Evolutionary conservation across 2,888 invertebrate genomes (phyloP), one percentile per base, ranked within the genome.

Genomic region (Sphaerophoria taeniata): DNA sequence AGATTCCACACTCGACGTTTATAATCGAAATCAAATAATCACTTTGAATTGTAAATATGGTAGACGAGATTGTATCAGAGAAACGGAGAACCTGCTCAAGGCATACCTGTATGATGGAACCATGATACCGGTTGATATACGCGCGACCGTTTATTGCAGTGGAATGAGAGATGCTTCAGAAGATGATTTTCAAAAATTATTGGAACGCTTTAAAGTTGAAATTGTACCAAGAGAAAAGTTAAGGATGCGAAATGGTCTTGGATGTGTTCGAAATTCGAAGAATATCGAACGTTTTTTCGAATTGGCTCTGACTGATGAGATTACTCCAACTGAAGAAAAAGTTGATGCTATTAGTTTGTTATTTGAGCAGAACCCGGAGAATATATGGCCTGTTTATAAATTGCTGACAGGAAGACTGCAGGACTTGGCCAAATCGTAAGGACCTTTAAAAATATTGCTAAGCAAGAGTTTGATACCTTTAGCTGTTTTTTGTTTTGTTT

Each of bases 121-220:
- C 5, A 89, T 94, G 36, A 93, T 95, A 75, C 92, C 94, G 31
- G 93, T 93, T 6, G 95, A 97, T 89, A 93, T 95, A 67, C 95
- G 96, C 69, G 91, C 93, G 33, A 93, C 94, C 67, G 95, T 97
- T 0, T 97, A 97, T 91, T 97, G 97, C 89, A 94, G 94, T 24
- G 96, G 94, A 1, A 92, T 97, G 7, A 93, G 94, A n/a, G 90
- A 94, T 39, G 96, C 96, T 0, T 92, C 91, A 0, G 88, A 90
- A n/a, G 90, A 90, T 0, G 94, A 95, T 86, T 97, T 95, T 94
- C 88, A 94, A 1, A 93, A 92, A 89, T 91, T 96, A 31, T 94
- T 94, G 93, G 82, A 92, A 0, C 93, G 93, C 75, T 96, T 94
- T 90, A 85, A 89, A 12, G 88, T 87, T 0, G 93, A 94, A 49